Evolutionary conservation across 2,113 vertebrate species (phyloP).

Genomic region (Bujurquina vittata): DNA sequence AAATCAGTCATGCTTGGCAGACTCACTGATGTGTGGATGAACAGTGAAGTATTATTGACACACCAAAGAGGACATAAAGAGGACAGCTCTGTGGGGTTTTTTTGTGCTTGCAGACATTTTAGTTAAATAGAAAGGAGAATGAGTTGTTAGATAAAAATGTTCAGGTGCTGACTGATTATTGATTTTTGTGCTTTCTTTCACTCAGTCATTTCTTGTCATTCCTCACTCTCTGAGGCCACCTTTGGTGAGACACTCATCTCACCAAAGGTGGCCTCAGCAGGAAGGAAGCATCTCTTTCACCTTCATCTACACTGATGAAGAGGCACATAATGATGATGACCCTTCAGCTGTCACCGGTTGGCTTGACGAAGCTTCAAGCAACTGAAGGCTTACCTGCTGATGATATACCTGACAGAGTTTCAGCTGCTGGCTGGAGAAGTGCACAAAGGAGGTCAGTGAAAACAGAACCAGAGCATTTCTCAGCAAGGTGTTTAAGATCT

Average conservation of each 20-base stretch:
- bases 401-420: constrained; percentile 1
- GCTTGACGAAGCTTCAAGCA: background rate
- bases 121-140: background rate
- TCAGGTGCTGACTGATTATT: background rate
- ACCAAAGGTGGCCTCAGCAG: background rate
- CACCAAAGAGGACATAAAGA: background rate
- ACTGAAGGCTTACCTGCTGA: constrained; percentile 10
- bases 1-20: background rate
- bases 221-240: background rate
- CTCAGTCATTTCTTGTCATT: background rate
- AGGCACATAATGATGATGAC: background rate
- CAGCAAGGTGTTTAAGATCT: background rate
- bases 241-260: background rate
- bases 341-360: constrained; percentile 1
- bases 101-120: background rate
- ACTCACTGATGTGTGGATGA: background rate
- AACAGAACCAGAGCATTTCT: constrained; percentile 3
- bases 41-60: background rate
- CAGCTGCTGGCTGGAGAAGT: background rate
- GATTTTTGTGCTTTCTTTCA: background rate
- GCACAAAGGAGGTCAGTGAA: background rate
- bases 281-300: background rate
- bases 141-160: background rate
- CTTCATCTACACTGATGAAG: constrained; percentile 1
- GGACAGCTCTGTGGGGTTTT: background rate